These are phyloP conservation scores for Phyto melanocephala DNA, from an alignment of 2,888 invertebrate species.

Conservation along the genomic window DNA sequence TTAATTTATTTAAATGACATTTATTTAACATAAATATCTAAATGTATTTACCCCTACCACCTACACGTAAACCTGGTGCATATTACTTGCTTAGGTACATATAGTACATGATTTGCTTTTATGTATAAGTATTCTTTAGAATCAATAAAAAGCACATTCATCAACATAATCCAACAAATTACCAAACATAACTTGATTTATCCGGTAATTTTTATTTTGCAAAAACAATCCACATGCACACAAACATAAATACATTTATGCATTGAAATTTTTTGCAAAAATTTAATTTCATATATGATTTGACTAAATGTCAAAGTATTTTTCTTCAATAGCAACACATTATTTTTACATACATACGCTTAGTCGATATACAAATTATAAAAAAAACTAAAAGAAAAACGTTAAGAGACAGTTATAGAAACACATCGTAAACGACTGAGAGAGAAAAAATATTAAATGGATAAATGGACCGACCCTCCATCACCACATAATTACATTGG, in stretches of 20 bases:
- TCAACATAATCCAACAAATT: slow-evolving; percentile 77
- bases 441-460: slow-evolving; percentile 31
- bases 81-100: background rate
- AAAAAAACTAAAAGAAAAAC: slow-evolving; percentile 8
- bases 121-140: background rate
- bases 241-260: background rate
- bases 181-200: slow-evolving; percentile 76
- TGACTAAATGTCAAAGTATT: slow-evolving; percentile 42
- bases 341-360: background rate
- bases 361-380: too few species aligned
- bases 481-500: slow-evolving; percentile 50
- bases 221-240: background rate
- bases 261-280: background rate
- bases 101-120: slow-evolving; percentile 2
- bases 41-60: slow-evolving; percentile 1
- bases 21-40: slow-evolving; percentile 9
- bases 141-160: slow-evolving; percentile 70
- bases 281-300: background rate
- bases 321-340: slow-evolving; percentile 38
- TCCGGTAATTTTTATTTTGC: slow-evolving; percentile 73
- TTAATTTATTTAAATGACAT: slow-evolving; percentile 22
- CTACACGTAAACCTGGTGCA: background rate
- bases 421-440: background rate
- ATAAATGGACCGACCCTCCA: slow-evolving; percentile 46
- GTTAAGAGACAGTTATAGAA: slow-evolving; percentile 1